Base-by-base conservation (phyloP, 1,140 invertebrate species). In the Ladona fulva region DNA sequence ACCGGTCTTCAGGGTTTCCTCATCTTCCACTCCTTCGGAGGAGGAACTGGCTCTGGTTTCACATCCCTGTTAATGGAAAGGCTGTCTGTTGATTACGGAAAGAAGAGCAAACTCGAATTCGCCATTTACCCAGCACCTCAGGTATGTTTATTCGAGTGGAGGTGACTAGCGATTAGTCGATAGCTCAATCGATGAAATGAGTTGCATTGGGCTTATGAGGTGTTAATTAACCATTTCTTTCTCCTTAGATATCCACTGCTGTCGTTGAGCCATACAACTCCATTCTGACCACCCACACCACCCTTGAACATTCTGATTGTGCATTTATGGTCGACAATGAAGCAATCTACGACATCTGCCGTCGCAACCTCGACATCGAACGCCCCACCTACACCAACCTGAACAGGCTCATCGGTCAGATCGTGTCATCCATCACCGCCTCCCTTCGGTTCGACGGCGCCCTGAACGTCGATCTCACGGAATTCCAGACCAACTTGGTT, bases 241-340 rank as follows among this genome's bases (percentile, higher is more conserved):
- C 29, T 8, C 8, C 29, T n/a, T 22, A 66, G 52, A 92, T 94
- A 52, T 92, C 93, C n/a, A 94, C 93, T 0, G 94, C 95, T 44
- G 94, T 96, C 5, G 95, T 96, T 0, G 94, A 96, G 84, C 94
- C 95, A 0, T 96, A 96, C 87, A 96, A 95, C 85, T 93, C 93
- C 0, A 93, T 95, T 81, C 85, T 95, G 75, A 93, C 92, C 24
- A 93, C 92, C 7, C 92, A 93, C 82, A 93, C 90, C 79, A 94
- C 89, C 79, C 85, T 95, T 80, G 94, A 95, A 84, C 93, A 95
- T 85, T 95, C 92, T 0, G 93, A 94, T 83, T 94, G 93, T 80
- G 92, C 93, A 16, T 95, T 95, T 84, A 95, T 95, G 93, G 93
- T 95, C 24, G 93, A 95, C 86, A 93, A 95, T 84, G 94, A 96